A percentile compares a stretch with the other conserved stretches of the same genome.
Conservation (phyloP, 2,797 vertebrate species). For the Pseudopleuronectes americanus region DNA sequence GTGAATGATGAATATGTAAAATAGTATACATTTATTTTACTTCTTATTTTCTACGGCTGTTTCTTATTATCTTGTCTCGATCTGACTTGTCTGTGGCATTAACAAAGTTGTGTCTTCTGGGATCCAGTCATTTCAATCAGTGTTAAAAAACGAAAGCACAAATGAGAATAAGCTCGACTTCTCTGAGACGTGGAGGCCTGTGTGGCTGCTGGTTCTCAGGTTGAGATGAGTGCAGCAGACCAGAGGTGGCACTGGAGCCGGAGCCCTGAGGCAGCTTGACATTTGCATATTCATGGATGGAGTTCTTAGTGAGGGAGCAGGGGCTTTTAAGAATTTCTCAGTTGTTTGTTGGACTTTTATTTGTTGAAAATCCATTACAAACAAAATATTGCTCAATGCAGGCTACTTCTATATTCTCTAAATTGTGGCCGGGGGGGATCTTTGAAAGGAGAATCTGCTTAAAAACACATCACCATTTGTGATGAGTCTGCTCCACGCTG, state of each 20-base stretch:
- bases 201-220: too few species aligned
- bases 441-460: constrained; percentile 9
- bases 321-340: constrained; percentile 6
- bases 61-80: too few species aligned
- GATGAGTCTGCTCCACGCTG: constrained; percentile 8
- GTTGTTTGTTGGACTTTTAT: constrained; percentile 11
- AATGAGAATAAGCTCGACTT: constrained; percentile 18
- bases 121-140: background rate
- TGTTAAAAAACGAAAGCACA: background rate
- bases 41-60: too few species aligned
- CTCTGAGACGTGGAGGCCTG: background rate
- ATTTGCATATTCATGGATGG: constrained; percentile 27
- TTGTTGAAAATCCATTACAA: constrained; percentile 14
- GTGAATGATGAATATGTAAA: too few species aligned
- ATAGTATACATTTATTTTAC: too few species aligned
- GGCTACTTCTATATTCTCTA: background rate
- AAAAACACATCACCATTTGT: constrained; percentile 7
- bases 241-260: background rate
- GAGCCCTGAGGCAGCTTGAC: constrained; percentile 14
- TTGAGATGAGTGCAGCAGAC: background rate
- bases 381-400: constrained; percentile 4
- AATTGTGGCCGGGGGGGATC: constrained; percentile 8
- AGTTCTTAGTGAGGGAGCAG: constrained; percentile 12
- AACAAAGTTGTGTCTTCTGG: background rate
- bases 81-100: too few species aligned